Conservation (phyloP, 2,113 vertebrate species). For the Tychaedon coryphoeus region DNA sequence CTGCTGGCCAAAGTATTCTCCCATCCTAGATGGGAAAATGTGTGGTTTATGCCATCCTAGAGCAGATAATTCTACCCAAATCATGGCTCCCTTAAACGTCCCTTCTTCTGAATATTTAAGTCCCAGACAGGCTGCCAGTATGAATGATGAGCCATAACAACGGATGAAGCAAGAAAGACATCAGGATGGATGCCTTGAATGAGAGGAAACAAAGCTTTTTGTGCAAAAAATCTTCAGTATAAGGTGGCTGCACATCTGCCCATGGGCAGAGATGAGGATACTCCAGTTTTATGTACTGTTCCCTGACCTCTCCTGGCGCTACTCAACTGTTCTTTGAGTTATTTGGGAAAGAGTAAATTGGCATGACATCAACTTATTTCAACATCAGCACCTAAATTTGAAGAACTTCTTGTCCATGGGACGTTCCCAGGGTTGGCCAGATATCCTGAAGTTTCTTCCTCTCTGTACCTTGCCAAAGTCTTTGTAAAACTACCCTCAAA, state of each 20-base stretch:
- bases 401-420: neutral
- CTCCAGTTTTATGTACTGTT: neutral
- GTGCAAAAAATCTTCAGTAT: neutral
- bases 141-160: neutral
- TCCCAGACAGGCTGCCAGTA: neutral
- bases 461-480: neutral
- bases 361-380: neutral
- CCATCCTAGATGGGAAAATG: neutral
- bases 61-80: neutral
- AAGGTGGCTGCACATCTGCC: neutral
- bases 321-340: neutral
- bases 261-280: neutral
- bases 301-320: neutral
- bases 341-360: neutral
- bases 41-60: neutral
- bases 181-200: neutral
- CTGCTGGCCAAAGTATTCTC: neutral
- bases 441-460: neutral
- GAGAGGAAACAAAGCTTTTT: neutral
- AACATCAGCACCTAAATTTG: neutral
- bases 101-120: neutral
- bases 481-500: neutral
- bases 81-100: neutral
- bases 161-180: neutral
- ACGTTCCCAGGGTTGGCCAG: neutral